Evolutionary conservation across 64 coral and sea anemone genomes (phyloP), one percentile per base, ranked within the genome.

Genomic region (Montipora cactus): DNA sequence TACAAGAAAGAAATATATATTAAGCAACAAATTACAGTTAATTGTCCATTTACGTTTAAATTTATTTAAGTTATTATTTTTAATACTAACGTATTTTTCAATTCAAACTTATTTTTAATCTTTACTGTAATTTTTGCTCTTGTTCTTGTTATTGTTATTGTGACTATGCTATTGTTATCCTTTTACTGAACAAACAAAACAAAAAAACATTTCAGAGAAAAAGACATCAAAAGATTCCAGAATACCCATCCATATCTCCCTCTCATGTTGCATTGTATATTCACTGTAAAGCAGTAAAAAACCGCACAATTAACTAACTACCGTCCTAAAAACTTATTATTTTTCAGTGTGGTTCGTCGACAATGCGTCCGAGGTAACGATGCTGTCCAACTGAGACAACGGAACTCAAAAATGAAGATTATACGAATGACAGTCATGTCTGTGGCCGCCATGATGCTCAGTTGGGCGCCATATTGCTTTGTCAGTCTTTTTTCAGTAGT

Each of bases 391-490:
- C 7, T 79, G 28, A 76, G 76, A 21, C 87, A 67, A 2, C 87
- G 74, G 4, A 28, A 49, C 3, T 76, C 91, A 5, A 23, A 67
- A 16, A 20, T 80, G 14, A 81, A 53, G 81, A 58, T 84, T 70
- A 44, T 70, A 20, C 85, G 79, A 15, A 89, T 96, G 52, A 92
- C 74, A 67, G 45, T 50, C 6, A 61, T 81, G 67, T 80, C 90
- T 10, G 48, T 96, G 8, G 7, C 67, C 2, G 77, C 95, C 15
- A 89, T 89, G 37, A 20, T 86, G 8, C 14, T 96, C 4, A 96
- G 95, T 77, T 96, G 95, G 95, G 81, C 90, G 79, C 90, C 95
- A 80, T 96, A 96, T 81, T 93, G 91, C 59, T 73, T 59, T 47
- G 79, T 93, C 7, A 90, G 95, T n/a, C 47, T 96, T 10, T 53